phyloP scores from a whole-genome alignment of 2,888 invertebrate species.

The Unio pictorum region DNA sequence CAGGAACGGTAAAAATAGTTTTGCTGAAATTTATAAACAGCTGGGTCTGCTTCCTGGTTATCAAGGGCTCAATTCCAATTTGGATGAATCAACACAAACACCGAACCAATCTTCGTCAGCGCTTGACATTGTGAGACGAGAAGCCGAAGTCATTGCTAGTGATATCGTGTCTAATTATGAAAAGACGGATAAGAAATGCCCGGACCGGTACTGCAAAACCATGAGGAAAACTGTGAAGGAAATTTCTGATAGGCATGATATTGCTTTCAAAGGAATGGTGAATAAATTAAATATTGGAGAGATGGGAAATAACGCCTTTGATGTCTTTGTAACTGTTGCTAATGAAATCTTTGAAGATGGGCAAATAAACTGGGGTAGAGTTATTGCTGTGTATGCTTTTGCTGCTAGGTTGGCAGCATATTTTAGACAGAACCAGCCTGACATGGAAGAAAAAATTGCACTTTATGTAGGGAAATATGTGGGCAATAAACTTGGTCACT shows the following conservation, averaged over 20 bases:
- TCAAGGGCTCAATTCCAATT: conserved; percentile 55
- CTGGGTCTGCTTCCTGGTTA: conserved; percentile 54
- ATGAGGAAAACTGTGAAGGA: conserved; percentile 66
- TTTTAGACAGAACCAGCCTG: conserved; percentile 36
- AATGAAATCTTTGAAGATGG: conserved; percentile 69
- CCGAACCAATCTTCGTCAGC: conserved; percentile 43
- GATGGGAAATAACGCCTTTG: conserved; percentile 44
- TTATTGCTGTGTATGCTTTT: conserved; percentile 68
- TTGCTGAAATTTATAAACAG: conserved; percentile 58
- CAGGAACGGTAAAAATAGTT: conserved; percentile 46
- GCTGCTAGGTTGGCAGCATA: conserved; percentile 59
- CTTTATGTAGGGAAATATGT: conserved; percentile 67
- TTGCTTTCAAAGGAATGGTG: conserved; percentile 65
- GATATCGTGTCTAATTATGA: conserved; percentile 56
- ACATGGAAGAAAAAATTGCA: conserved; percentile 55
- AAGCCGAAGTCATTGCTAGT: conserved; percentile 56
- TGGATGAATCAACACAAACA: conserved; percentile 55
- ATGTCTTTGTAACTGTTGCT: conserved; percentile 62
- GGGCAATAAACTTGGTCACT: conserved; percentile 60
- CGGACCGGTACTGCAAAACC: conserved; percentile 64
- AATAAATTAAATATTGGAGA: conserved; percentile 60
- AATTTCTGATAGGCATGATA: conserved; percentile 63
- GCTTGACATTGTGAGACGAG: conserved; percentile 53
- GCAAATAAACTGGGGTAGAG: conserved; percentile 68
- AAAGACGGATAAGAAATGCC: conserved; percentile 46